phyloP scores from a whole-genome alignment of 2,113 vertebrate species.

The Pomatostomus ruficeps region DNA sequence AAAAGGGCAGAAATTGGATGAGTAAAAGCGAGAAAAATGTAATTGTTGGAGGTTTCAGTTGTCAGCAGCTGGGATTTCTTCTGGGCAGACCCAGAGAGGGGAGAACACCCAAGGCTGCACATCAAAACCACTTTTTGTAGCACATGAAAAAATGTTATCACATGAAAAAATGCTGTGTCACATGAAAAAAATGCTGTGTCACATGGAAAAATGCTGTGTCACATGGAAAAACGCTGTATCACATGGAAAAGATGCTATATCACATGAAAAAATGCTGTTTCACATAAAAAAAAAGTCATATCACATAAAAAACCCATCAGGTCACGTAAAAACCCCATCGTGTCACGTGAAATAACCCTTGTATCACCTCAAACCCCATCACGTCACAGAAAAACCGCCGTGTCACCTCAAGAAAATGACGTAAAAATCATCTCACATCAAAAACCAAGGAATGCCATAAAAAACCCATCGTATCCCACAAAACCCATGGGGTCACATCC shows the following conservation, averaged over 20 bases:
- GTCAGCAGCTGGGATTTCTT: neutral
- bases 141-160: neutral
- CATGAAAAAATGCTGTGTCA: neutral
- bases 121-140: neutral
- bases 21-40: neutral
- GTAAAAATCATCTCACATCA: neutral
- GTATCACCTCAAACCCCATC: neutral
- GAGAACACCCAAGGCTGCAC: rapidly evolving
- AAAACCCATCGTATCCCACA: neutral
- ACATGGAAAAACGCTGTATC: neutral
- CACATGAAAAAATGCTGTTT: neutral
- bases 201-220: neutral
- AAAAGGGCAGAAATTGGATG: neutral
- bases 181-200: neutral
- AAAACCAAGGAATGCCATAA: neutral
- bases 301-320: neutral
- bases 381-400: neutral
- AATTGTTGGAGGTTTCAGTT: neutral
- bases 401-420: neutral
- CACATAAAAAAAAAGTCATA: neutral
- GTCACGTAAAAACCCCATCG: neutral
- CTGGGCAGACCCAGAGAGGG: neutral
- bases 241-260: neutral
- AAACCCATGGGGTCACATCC: rapidly evolving
- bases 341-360: neutral